A percentile compares a stretch with the other conserved stretches of the same genome.
These are phyloP conservation scores for Ramphastos sulfuratus DNA, from an alignment of 2,113 vertebrate genomes.

Conservation along the genomic window DNA sequence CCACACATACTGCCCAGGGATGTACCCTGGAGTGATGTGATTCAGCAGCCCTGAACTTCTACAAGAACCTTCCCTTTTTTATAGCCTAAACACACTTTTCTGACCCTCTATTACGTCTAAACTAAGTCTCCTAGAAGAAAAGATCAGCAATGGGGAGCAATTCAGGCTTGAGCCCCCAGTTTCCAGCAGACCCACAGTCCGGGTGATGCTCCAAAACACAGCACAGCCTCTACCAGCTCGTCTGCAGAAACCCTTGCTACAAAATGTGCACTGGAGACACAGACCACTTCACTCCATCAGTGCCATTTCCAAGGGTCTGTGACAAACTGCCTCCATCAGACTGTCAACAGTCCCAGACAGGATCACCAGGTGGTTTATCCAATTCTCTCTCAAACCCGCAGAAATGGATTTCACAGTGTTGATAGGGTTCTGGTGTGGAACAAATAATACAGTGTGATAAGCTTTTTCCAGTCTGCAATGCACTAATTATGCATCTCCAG, in stretches of 20 bases:
- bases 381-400: conserved; percentile 11
- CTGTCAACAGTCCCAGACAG: not conserved
- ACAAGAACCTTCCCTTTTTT: not conserved
- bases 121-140: not conserved
- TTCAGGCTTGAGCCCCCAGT: not conserved
- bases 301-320: not conserved
- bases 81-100: not conserved
- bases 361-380: not conserved
- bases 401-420: conserved; percentile 40
- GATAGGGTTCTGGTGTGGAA: not conserved
- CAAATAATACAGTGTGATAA: conserved; percentile 35
- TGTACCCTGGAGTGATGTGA: too few species aligned
- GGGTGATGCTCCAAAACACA: not conserved
- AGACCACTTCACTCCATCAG: not conserved
- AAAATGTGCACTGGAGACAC: not conserved
- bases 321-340: conserved; percentile 6
- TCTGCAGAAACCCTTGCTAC: not conserved
- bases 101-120: not conserved
- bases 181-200: not conserved
- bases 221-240: not conserved
- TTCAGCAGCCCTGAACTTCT: not conserved
- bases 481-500: conserved; percentile 12
- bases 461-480: conserved; percentile 58
- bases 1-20: rapidly evolving
- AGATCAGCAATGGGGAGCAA: not conserved